Conservation (phyloP, 2,113 vertebrate species). For the Engraulis encrasicolus region DNA sequence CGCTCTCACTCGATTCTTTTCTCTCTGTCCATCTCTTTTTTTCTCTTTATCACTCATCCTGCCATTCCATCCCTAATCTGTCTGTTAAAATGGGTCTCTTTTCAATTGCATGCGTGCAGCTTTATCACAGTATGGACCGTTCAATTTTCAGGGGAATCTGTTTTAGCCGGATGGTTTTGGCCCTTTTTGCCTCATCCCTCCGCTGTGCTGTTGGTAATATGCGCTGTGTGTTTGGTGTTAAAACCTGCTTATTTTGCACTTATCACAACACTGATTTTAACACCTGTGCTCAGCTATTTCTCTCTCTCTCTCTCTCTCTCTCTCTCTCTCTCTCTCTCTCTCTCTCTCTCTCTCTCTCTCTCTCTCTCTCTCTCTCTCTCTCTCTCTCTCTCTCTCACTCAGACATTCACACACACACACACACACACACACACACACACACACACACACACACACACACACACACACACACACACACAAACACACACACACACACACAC, state of each 20-base stretch:
- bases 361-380: background rate
- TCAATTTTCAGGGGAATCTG: background rate
- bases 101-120: constrained; percentile 29
- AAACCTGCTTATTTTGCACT: constrained; percentile 22
- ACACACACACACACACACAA: no score
- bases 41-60: background rate
- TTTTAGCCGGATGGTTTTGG: background rate
- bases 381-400: no score
- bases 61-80: no score
- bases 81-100: background rate
- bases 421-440: no score
- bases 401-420: no score
- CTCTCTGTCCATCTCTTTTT: background rate
- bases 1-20: no score
- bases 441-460: no score
- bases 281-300: constrained; percentile 19
- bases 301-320: background rate
- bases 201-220: background rate
- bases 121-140: constrained; percentile 31
- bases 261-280: constrained; percentile 20
- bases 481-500: no score
- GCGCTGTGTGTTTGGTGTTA: background rate
- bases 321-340: no score
- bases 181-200: background rate
- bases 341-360: no score